These are phyloP conservation scores for Aspiorhynchus laticeps DNA, from an alignment of 2,113 vertebrate species.

Conservation along the genomic window DNA sequence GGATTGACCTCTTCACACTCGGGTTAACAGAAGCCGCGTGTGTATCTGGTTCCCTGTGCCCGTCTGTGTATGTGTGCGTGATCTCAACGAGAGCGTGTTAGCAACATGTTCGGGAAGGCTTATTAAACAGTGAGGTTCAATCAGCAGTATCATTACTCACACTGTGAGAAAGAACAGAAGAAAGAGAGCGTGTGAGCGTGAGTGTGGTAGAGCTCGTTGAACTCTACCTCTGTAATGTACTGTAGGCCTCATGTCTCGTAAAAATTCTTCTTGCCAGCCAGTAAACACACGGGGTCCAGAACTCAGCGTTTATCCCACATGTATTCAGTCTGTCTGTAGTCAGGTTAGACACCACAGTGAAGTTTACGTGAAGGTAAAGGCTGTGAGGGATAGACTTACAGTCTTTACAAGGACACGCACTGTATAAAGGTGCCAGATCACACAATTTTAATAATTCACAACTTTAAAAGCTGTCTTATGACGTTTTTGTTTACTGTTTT, in stretches of 20 bases:
- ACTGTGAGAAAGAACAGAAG: conserved; percentile 21
- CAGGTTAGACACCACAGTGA: background rate
- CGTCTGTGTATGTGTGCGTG: conserved; percentile 39
- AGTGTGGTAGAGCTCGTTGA: conserved; percentile 65
- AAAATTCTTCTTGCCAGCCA: conserved; percentile 66
- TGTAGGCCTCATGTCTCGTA: conserved; percentile 65
- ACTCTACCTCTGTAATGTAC: conserved; percentile 64
- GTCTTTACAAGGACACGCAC: background rate
- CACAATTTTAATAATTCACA: background rate
- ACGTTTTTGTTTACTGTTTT: too few relatives aligned
- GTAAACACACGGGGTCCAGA: conserved; percentile 61
- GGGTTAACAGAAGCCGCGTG: conserved; percentile 78
- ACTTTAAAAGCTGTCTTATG: too few relatives aligned
- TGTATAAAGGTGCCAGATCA: background rate
- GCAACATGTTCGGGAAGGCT: conserved; percentile 51
- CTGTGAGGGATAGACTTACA: background rate
- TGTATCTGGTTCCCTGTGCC: conserved; percentile 49
- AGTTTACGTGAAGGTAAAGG: background rate
- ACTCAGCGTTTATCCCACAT: conserved; percentile 53
- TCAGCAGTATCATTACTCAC: conserved; percentile 44
- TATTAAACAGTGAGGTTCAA: conserved; percentile 34
- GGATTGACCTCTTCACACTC: conserved; percentile 76
- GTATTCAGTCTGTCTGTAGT: conserved; percentile 12
- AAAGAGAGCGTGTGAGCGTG: conserved; percentile 1
- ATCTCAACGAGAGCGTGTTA: conserved; percentile 42